These are phyloP conservation scores for Dryadula phaetusa DNA, from an alignment of 2,888 invertebrate genomes.

Conservation along the genomic window DNA sequence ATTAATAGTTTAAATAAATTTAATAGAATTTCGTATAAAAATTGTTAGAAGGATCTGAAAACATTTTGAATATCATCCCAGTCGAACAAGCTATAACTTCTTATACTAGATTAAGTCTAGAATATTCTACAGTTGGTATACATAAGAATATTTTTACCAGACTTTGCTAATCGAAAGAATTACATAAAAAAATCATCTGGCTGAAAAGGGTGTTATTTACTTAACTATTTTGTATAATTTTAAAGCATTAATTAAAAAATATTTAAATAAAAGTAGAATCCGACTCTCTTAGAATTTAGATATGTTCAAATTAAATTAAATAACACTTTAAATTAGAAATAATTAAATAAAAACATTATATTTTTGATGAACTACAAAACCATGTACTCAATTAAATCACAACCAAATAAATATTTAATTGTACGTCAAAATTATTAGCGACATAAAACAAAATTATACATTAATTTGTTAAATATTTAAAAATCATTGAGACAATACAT, in stretches of 20 bases:
- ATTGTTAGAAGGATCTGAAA: not conserved
- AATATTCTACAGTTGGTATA: not conserved
- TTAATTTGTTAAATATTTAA: slow-evolving; percentile 5
- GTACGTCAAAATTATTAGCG: slow-evolving; percentile 16
- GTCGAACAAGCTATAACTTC: not conserved
- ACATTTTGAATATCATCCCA: not conserved
- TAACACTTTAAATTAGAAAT: not conserved
- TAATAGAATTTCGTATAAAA: not conserved
- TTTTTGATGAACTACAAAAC: not conserved
- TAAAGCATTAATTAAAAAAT: no score
- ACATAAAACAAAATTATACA: slow-evolving; percentile 16
- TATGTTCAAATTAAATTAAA: not conserved
- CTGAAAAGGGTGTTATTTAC: no score
- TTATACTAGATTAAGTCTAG: not conserved
- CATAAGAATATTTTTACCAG: no score
- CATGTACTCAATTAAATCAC: slow-evolving; percentile 15
- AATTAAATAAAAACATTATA: not conserved
- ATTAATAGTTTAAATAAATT: not conserved
- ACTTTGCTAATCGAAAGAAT: no score
- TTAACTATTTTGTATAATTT: no score
- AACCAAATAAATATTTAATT: slow-evolving; percentile 32
- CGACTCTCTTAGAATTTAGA: no score
- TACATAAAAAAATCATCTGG: no score
- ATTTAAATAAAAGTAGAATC: no score
- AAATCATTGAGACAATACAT: slow-evolving; percentile 6